phyloP scores from a whole-genome alignment of 1,140 invertebrate species.

The Macrobrachium rosenbergii region DNA sequence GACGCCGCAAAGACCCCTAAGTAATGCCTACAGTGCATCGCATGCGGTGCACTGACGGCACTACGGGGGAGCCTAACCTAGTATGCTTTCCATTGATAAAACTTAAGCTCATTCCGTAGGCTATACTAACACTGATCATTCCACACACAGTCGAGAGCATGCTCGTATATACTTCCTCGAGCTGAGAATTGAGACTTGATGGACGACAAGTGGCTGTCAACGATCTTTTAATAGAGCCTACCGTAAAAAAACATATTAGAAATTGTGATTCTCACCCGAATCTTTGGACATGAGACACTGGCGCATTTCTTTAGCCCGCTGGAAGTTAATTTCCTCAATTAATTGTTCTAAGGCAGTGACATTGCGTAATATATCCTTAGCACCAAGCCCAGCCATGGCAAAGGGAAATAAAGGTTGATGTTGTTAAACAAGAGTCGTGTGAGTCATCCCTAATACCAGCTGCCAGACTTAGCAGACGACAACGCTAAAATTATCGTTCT shows the following conservation, averaged over 20 bases:
- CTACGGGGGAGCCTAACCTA: neutral
- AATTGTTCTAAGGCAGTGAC: slow-evolving; percentile 86
- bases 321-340: slow-evolving; percentile 90
- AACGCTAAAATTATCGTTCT: neutral
- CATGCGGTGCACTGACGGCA: no score
- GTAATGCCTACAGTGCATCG: no score
- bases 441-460: slow-evolving; percentile 37
- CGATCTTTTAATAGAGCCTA: neutral
- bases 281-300: slow-evolving; percentile 72
- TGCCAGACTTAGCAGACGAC: slow-evolving; percentile 35
- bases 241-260: neutral
- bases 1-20: no score
- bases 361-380: slow-evolving; percentile 64
- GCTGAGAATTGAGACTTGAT: no score
- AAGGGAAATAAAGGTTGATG: neutral
- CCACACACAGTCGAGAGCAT: no score
- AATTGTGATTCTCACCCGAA: slow-evolving; percentile 12
- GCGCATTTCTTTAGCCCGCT: slow-evolving; percentile 89
- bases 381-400: slow-evolving; percentile 63
- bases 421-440: slow-evolving; percentile 17
- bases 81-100: no score
- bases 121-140: no score
- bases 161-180: no score
- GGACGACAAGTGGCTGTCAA: no score
- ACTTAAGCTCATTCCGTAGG: no score